Base-by-base conservation (phyloP, 64 coral and sea anemone genomes). In the Pocillopora damicornis region DNA sequence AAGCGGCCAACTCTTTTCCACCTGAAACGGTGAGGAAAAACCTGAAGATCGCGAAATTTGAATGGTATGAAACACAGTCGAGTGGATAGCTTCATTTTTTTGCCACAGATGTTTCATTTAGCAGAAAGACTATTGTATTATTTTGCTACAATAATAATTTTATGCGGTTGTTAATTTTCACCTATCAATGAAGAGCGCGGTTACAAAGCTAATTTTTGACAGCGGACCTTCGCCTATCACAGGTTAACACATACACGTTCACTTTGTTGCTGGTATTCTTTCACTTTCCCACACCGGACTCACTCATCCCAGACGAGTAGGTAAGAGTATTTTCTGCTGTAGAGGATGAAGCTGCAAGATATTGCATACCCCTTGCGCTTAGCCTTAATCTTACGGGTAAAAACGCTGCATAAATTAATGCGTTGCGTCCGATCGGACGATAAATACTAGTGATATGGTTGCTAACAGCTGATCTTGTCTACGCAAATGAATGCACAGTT, bases 171-270 rank as follows among this genome's bases (percentile, higher is more conserved):
- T 69, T 4, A 69, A 69, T 51, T 51, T 51, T 51, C 66, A 69
- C 9, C 9, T 8, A 18, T 4, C 1, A 9, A 5, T 25, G 25
- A 5, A 8, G 25, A 58, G 76, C 76, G 56, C 22, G 76, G 76
- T 79, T 79, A 11, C 76, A 2, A 23, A n/a, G 76, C 57, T 17
- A n/a, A 1, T 23, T n/a, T 78, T 37, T 37, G 75, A 77, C 75
- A 77, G 36, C 9, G 13, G 37, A 18, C 20, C 11, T 79, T 59
- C 76, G 22, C 76, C 76, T 79, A 79, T 79, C 76, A 79, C 57
- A 23, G 12, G 76, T 59, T 23, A 5, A 79, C 76, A 79, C 76
- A n/a, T 0, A 57, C 56, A 16, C 56, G 58, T 2, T 60, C 18
- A 22, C 25, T 51, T 77, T 18, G 23, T 23, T n/a, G 20, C 22